These are phyloP conservation scores for Salvator merianae DNA, from an alignment of 2,113 vertebrate genomes.

Conservation along the genomic window DNA sequence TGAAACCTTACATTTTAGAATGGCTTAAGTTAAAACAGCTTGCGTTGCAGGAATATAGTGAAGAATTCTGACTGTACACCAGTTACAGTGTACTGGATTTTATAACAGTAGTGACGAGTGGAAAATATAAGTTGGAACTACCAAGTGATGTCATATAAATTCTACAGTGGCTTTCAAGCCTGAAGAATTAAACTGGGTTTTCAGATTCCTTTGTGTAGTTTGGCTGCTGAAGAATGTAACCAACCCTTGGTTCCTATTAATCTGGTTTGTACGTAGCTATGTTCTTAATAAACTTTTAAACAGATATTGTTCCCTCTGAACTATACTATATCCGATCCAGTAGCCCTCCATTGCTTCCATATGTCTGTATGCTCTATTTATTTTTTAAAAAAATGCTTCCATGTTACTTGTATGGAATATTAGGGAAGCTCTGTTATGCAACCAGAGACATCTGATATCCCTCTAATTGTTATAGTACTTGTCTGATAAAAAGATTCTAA, in stretches of 20 bases:
- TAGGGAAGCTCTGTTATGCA: background rate
- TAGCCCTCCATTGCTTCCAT: background rate
- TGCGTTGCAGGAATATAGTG: background rate
- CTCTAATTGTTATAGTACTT: background rate
- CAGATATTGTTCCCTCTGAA: background rate
- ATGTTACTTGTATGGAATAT: too few relatives aligned
- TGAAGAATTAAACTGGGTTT: background rate
- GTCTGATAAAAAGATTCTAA: too few relatives aligned
- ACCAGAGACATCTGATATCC: background rate
- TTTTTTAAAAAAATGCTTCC: background rate
- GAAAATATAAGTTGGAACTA: background rate
- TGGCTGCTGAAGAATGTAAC: background rate
- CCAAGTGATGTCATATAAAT: background rate
- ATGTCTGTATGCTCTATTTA: background rate
- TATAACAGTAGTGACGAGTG: background rate
- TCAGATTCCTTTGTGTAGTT: background rate
- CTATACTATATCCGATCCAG: background rate
- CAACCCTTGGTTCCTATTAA: background rate
- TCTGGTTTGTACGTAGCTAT: background rate
- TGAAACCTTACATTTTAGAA: background rate
- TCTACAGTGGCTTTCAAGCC: background rate
- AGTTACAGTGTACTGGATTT: background rate
- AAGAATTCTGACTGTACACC: background rate
- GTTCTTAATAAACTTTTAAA: too few relatives aligned
- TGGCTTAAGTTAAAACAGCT: background rate